These are phyloP conservation scores for Eulithis prunata DNA, from an alignment of 2,888 invertebrate species.

Conservation along the genomic window DNA sequence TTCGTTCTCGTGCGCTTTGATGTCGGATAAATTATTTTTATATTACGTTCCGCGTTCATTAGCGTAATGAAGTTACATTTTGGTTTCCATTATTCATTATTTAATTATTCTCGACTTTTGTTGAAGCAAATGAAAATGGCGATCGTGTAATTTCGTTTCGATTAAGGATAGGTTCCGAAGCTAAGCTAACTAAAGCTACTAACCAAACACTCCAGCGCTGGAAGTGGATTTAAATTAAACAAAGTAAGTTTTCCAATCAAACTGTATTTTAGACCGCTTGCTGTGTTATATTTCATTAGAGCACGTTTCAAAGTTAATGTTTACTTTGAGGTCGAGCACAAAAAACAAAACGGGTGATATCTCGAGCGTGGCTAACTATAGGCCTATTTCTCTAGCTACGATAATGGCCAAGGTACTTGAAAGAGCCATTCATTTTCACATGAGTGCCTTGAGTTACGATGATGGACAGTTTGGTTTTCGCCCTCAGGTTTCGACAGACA, in stretches of 20 bases:
- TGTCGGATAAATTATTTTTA: conserved; percentile 37
- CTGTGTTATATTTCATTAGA: conserved; percentile 42
- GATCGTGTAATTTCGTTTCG: conserved; percentile 29
- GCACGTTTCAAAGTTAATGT: conserved; percentile 35
- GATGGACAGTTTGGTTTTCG: too few relatives aligned
- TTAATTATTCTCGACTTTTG: conserved; percentile 19
- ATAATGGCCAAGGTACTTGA: too few relatives aligned
- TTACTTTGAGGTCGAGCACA: too few relatives aligned
- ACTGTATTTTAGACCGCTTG: conserved; percentile 42
- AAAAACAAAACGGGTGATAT: too few relatives aligned
- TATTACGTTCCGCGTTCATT: conserved; percentile 36
- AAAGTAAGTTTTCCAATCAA: conserved; percentile 47
- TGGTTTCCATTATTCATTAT: conserved; percentile 32
- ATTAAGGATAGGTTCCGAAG: conserved; percentile 32
- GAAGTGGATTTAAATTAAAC: conserved; percentile 43
- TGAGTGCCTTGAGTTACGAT: too few relatives aligned
- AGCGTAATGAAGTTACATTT: conserved; percentile 37
- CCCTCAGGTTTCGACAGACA: too few relatives aligned
- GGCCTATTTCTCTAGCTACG: too few relatives aligned
- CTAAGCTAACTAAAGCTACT: conserved; percentile 42
- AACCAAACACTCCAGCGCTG: conserved; percentile 40
- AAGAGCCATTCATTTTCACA: too few relatives aligned
- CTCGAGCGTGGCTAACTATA: too few relatives aligned
- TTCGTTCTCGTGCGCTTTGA: conserved; percentile 28
- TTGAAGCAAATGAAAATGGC: conserved; percentile 20